A percentile compares a stretch with the other conserved stretches of the same genome.
Evolutionary conservation across 2,797 vertebrate genomes (phyloP).

Genomic region (Muscicapa comitata): DNA sequence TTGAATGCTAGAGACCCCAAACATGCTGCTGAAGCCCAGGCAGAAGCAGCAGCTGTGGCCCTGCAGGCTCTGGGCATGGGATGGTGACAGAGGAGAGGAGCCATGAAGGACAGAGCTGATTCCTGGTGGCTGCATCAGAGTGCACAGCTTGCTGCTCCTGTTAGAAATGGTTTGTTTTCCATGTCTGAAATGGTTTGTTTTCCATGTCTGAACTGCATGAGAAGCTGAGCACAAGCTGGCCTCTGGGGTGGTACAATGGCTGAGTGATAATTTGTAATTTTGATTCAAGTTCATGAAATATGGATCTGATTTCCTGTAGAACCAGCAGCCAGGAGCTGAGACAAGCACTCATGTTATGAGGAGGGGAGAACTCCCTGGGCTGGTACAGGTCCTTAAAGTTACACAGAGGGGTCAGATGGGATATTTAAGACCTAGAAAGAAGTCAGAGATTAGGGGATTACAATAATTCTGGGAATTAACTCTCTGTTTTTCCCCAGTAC

Average conservation of each 20-base stretch:
- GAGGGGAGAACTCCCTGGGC: background rate
- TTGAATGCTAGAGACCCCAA: background rate
- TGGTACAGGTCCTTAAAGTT: background rate
- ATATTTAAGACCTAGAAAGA: background rate
- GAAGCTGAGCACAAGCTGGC: background rate
- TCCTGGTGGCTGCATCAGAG: background rate
- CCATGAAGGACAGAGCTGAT: fast-evolving
- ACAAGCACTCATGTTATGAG: background rate
- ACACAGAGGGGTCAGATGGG: fast-evolving
- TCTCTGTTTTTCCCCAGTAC: background rate
- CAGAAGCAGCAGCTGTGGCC: background rate
- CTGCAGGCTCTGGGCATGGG: background rate
- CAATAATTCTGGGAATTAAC: background rate
- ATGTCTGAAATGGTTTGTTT: background rate
- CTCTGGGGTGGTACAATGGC: background rate
- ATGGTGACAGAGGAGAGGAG: background rate
- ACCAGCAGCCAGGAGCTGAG: background rate
- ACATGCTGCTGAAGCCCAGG: background rate
- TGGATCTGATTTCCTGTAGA: background rate
- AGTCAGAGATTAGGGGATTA: background rate
- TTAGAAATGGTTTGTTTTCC: background rate
- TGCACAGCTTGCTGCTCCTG: background rate
- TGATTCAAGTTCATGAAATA: background rate
- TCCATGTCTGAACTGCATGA: background rate
- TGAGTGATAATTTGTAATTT: background rate